Evolutionary conservation across 2,797 vertebrate genomes (phyloP).

Genomic region (Tenualosa thibaudeaui): DNA sequence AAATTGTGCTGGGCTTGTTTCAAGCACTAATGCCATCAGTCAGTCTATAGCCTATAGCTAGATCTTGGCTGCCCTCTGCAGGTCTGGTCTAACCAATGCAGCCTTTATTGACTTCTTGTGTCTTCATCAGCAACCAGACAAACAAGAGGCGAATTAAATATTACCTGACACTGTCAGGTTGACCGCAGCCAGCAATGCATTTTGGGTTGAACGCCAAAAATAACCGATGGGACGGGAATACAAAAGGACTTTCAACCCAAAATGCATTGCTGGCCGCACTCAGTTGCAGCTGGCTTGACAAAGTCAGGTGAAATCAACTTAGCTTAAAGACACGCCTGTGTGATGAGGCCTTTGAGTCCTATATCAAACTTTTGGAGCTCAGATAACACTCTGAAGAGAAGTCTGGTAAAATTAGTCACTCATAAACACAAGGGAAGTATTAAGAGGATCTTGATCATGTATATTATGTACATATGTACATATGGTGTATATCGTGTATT

Average conservation of each 20-base stretch:
- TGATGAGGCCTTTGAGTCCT: background rate
- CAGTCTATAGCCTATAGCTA: background rate
- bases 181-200: too few species aligned
- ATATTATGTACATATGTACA: background rate
- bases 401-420: background rate
- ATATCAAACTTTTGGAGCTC: background rate
- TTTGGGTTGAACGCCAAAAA: too few species aligned
- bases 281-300: too few species aligned
- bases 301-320: background rate
- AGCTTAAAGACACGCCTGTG: background rate
- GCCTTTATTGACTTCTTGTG: background rate
- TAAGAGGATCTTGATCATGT: background rate
- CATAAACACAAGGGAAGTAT: background rate
- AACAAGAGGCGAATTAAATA: background rate
- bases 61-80: slow-evolving; percentile 28
- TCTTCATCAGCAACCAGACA: background rate
- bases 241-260: too few species aligned
- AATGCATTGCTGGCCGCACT: too few species aligned
- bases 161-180: too few species aligned
- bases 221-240: too few species aligned
- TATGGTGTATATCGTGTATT: background rate
- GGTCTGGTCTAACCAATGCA: background rate
- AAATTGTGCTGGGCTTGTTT: too few species aligned
- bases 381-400: background rate
- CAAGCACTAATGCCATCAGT: background rate